A percentile compares a stretch with the other conserved stretches of the same genome.
phyloP scores from a whole-genome alignment of 2,888 invertebrate genomes.

The Autographa pulchrina region DNA sequence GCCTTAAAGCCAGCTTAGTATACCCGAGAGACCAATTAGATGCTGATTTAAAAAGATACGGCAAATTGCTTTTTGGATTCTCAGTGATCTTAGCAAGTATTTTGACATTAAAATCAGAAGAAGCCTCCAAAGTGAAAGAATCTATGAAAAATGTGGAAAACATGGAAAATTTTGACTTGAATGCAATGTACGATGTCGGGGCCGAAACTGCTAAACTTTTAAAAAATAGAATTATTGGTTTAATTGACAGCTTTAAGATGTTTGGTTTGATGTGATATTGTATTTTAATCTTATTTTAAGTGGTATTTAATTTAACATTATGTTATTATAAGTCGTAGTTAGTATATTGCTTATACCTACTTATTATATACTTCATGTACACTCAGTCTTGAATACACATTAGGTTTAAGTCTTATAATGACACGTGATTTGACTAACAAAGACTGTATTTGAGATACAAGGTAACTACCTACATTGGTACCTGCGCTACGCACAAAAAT shows the following conservation, averaged over 20 bases:
- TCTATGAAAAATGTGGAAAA: neutral
- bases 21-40: constrained; percentile 63
- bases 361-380: too few relatives aligned
- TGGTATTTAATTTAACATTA: too few relatives aligned
- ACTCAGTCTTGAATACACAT: too few relatives aligned
- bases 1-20: constrained; percentile 54
- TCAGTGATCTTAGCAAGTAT: constrained; percentile 49
- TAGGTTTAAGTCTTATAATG: too few relatives aligned
- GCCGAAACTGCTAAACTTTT: constrained; percentile 28
- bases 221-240: constrained; percentile 48
- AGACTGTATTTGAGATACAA: too few relatives aligned
- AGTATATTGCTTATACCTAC: too few relatives aligned
- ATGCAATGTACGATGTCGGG: constrained; percentile 9
- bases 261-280: constrained; percentile 44
- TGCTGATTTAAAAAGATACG: constrained; percentile 62
- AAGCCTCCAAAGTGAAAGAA: constrained; percentile 53
- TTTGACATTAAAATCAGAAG: constrained; percentile 52
- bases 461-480: too few relatives aligned
- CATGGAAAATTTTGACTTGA: neutral
- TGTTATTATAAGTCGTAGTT: too few relatives aligned
- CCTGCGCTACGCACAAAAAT: too few relatives aligned
- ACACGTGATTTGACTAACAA: too few relatives aligned
- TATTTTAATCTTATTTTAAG: neutral
- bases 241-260: constrained; percentile 54
- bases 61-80: constrained; percentile 51